These are phyloP conservation scores for Caranx ignobilis DNA, from an alignment of 2,113 vertebrate species.

Conservation along the genomic window DNA sequence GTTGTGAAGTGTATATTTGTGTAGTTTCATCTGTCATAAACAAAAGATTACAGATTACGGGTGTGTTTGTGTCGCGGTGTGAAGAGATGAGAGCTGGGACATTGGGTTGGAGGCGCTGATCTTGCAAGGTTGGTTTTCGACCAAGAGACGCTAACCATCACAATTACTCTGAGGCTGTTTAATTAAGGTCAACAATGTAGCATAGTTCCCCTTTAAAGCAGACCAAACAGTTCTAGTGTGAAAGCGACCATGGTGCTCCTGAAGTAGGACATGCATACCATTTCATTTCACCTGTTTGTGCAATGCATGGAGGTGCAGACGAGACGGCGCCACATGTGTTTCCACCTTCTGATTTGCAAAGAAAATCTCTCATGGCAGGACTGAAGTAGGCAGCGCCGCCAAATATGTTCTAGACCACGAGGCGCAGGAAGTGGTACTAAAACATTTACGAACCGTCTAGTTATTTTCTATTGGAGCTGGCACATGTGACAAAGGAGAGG, in stretches of 20 bases:
- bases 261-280: background rate
- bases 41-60: too few relatives aligned
- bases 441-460: constrained; percentile 38
- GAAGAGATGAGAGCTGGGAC: too few relatives aligned
- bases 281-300: constrained; percentile 13
- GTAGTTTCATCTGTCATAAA: too few relatives aligned
- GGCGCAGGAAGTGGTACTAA: constrained; percentile 12
- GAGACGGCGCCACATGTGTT: background rate
- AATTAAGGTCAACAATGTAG: too few relatives aligned
- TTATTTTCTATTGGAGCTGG: constrained; percentile 37
- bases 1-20: too few relatives aligned
- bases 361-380: constrained; percentile 16
- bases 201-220: too few relatives aligned
- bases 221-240: too few relatives aligned
- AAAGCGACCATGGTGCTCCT: background rate
- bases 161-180: too few relatives aligned
- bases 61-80: too few relatives aligned
- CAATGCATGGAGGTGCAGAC: background rate
- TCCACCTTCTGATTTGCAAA: background rate
- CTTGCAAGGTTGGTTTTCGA: too few relatives aligned
- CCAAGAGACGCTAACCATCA: too few relatives aligned
- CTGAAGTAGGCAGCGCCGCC: background rate
- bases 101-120: too few relatives aligned
- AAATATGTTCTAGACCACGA: constrained; percentile 7
- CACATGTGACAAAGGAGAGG: constrained; percentile 26